These are phyloP conservation scores for Telenomus remus DNA, from an alignment of 1,140 invertebrate genomes.

Conservation along the genomic window DNA sequence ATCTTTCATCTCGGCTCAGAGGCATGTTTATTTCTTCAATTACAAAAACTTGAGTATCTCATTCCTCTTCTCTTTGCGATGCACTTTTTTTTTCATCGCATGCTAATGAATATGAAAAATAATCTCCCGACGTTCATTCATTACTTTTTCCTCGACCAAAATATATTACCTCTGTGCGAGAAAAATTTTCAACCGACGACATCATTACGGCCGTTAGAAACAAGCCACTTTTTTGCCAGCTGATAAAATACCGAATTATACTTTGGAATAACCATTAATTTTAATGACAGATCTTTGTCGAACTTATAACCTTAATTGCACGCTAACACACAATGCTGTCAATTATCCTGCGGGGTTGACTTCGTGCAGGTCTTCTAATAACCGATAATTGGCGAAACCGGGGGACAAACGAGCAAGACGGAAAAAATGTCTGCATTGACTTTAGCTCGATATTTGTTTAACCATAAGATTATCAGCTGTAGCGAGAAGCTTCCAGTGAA, in stretches of 20 bases:
- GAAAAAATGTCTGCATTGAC: conserved; percentile 19
- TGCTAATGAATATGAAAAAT: too few relatives aligned
- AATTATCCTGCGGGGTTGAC: conserved; percentile 1
- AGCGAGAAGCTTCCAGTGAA: conserved; percentile 28
- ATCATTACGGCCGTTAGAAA: too few relatives aligned
- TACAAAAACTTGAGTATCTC: background rate
- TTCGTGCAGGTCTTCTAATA: conserved; percentile 13
- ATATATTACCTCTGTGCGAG: too few relatives aligned
- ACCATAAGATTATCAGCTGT: conserved; percentile 19
- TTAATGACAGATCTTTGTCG: background rate
- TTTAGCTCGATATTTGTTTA: conserved; percentile 32
- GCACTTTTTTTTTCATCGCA: background rate
- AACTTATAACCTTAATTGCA: background rate
- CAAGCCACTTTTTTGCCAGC: too few relatives aligned
- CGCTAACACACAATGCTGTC: background rate
- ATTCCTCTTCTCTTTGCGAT: background rate
- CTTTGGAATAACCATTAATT: background rate
- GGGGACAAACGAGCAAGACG: background rate
- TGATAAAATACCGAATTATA: background rate
- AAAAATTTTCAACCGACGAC: too few relatives aligned
- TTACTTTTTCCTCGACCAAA: too few relatives aligned
- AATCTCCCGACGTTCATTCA: too few relatives aligned
- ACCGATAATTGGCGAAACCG: conserved; percentile 40
- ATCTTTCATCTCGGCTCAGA: background rate
- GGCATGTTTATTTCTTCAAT: background rate